These are phyloP conservation scores for Ellobium chinense DNA, from an alignment of 2,888 invertebrate genomes.

Conservation along the genomic window DNA sequence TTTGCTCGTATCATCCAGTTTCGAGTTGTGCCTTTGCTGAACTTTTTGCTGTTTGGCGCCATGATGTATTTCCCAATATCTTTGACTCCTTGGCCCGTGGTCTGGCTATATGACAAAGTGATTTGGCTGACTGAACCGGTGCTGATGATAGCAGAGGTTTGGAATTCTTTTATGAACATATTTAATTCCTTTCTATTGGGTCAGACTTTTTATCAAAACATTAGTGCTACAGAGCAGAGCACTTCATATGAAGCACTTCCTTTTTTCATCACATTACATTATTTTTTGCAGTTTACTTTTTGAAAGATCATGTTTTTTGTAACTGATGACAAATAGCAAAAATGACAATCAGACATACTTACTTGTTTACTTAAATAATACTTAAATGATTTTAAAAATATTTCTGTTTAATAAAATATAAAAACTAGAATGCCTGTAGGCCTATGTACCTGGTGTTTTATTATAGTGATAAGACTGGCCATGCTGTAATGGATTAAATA, in stretches of 20 bases:
- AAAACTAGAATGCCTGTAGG: no score
- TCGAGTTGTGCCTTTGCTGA: conserved; percentile 61
- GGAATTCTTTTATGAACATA: not conserved
- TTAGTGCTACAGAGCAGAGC: not conserved
- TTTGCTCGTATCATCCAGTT: no score
- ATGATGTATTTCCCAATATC: conserved; percentile 64
- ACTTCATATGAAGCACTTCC: not conserved
- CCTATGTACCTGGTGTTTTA: no score
- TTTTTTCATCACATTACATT: not conserved
- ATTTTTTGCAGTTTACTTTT: not conserved
- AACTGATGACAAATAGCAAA: no score
- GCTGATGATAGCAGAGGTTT: conserved; percentile 63
- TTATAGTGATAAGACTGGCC: no score
- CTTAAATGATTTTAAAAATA: no score
- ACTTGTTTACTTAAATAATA: no score
- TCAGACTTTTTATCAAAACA: not conserved
- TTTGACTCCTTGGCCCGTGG: conserved; percentile 63
- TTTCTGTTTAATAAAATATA: no score
- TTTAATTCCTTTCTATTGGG: not conserved
- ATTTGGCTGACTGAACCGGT: conserved; percentile 65
- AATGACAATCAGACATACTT: no score
- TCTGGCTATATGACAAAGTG: conserved; percentile 67
- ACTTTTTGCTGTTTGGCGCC: conserved; percentile 54
- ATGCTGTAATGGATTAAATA: no score
- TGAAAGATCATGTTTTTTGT: no score